phyloP scores from a whole-genome alignment of 2,797 vertebrate species.

The Chaetophractus vellerosus region DNA sequence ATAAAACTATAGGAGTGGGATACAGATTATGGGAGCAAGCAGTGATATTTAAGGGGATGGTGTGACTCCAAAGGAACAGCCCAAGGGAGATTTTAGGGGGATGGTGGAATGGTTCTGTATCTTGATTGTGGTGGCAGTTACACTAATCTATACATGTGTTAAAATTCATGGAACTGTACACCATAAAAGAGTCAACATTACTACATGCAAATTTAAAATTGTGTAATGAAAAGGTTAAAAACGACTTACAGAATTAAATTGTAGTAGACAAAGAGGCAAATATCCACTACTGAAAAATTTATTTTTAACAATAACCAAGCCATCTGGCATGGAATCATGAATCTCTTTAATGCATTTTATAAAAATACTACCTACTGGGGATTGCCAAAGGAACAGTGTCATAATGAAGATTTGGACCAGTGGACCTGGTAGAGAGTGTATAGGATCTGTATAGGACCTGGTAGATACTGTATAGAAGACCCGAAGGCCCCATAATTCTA shows the following conservation, averaged over 20 bases:
- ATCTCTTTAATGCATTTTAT: neutral
- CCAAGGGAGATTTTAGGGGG: neutral
- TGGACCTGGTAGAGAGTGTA: neutral
- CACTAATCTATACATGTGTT: neutral
- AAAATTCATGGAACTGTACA: neutral
- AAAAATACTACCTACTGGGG: neutral
- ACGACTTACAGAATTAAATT: neutral
- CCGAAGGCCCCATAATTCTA: neutral
- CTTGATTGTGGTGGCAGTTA: neutral
- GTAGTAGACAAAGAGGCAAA: neutral
- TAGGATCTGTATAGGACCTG: no score
- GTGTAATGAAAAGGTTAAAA: neutral
- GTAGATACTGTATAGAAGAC: no score
- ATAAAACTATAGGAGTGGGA: neutral
- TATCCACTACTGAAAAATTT: neutral
- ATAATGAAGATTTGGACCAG: neutral
- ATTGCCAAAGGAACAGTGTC: fast-evolving
- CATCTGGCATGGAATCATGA: neutral
- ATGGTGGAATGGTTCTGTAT: neutral
- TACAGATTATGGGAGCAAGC: neutral
- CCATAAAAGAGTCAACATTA: neutral
- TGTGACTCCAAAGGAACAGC: neutral
- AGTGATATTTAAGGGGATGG: neutral
- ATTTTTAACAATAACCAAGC: neutral
- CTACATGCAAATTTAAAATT: neutral